A percentile compares a stretch with the other conserved stretches of the same genome.
Evolutionary conservation across 2,113 vertebrate species (phyloP).

Genomic region (Mustela lutreola): DNA sequence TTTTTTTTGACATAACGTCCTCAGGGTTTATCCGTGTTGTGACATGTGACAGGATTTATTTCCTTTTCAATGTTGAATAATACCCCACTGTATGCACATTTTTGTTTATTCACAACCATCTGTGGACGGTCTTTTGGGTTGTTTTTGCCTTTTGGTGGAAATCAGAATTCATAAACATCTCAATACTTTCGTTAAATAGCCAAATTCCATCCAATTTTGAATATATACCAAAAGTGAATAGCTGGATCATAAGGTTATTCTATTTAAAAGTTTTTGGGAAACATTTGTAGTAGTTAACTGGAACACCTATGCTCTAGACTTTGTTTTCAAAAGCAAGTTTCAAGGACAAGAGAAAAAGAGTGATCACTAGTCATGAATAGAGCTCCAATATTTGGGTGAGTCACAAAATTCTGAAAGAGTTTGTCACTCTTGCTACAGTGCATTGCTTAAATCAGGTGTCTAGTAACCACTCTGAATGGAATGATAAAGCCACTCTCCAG

Average conservation of each 20-base stretch:
- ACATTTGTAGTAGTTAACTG: not conserved
- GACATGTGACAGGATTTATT: not conserved
- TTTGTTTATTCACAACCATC: not conserved
- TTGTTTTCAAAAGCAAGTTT: not conserved
- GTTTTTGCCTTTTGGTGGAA: not conserved
- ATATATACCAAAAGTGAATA: not conserved
- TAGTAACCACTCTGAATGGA: not conserved
- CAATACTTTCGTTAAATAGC: not conserved
- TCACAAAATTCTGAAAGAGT: not conserved
- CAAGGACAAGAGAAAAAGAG: not conserved
- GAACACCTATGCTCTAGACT: not conserved
- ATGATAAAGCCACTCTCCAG: not conserved
- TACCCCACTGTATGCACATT: not conserved
- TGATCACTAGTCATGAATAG: not conserved
- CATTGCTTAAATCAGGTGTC: not conserved
- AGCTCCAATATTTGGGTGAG: not conserved
- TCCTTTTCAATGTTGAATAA: not conserved
- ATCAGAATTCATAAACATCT: not conserved
- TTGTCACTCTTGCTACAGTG: not conserved
- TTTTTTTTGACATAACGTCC: not conserved
- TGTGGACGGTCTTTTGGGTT: not conserved
- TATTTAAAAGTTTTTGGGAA: not conserved
- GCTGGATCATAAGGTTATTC: not conserved
- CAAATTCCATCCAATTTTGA: not conserved
- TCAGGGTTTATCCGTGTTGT: not conserved